Evolutionary conservation across 2,888 invertebrate species (phyloP).

Genomic region (Drosophila quinaria): DNA sequence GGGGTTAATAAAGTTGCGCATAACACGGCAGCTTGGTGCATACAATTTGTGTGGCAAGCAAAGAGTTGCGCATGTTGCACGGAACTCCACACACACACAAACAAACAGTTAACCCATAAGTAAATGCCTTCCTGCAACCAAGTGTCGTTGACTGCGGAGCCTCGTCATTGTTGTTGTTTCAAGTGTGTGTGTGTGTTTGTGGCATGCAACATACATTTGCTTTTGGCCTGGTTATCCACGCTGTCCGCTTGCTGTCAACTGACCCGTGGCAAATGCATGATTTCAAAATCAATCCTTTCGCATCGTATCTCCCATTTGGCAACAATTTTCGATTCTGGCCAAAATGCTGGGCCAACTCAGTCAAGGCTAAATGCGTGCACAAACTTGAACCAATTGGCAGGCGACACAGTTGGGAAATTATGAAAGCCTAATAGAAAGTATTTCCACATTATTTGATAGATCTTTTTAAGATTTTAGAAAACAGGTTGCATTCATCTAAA

Average conservation of each 20-base stretch:
- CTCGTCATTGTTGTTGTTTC: slow-evolving; percentile 9
- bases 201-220: slow-evolving; percentile 33
- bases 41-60: slow-evolving; percentile 62
- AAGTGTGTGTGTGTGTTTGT: slow-evolving; percentile 16
- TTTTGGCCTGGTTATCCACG: slow-evolving; percentile 29
- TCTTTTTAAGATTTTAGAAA: not conserved
- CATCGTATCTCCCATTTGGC: slow-evolving; percentile 40
- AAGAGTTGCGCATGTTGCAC: slow-evolving; percentile 40
- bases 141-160: slow-evolving; percentile 59
- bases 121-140: slow-evolving; percentile 26
- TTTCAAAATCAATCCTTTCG: slow-evolving; percentile 39
- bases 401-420: slow-evolving; percentile 1
- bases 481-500: not conserved
- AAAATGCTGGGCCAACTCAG: slow-evolving; percentile 37
- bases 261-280: slow-evolving; percentile 26
- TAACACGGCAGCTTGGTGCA: slow-evolving; percentile 35
- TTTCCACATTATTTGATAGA: not conserved
- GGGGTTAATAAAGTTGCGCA: slow-evolving; percentile 77
- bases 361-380: slow-evolving; percentile 57
- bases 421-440: not conserved
- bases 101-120: slow-evolving; percentile 3
- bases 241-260: slow-evolving; percentile 24
- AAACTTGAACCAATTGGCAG: slow-evolving; percentile 76
- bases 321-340: slow-evolving; percentile 11
- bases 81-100: slow-evolving; percentile 30